Base-by-base conservation (phyloP, 2,797 vertebrate genomes). In the Masticophis lateralis region DNA sequence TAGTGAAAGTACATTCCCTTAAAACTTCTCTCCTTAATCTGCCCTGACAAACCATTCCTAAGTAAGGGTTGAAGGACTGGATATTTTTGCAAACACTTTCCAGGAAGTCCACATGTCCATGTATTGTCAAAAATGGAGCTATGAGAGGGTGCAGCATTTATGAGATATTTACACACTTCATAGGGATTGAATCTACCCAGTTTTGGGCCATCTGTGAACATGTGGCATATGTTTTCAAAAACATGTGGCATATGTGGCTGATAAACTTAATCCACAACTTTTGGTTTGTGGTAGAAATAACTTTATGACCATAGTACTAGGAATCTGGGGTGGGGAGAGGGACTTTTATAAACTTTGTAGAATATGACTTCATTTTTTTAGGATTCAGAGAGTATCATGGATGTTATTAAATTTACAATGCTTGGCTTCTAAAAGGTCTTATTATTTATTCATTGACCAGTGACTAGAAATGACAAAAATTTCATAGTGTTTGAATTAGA, bases 101-200 rank as follows among this genome's bases (percentile, higher is more conserved):
- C 98, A 99, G 98, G 98, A 98, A 98, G 98, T 98, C 98, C 98
- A 98, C 98, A 98, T 98, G 98, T 99, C 98, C 99, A 99, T 99
- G 99, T 99, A 99, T 98, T 98, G 98, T 99, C 98, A 99, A 99
- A 99, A 99, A 99, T 98, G 98, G 98, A 98, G 98, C 98, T 98
- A 98, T 98, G 98, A 98, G 98, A 98, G 97, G 97, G 98, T 98
- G 98, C 96, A 97, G 97, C 97, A 98, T 98, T 98, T 99, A 98
- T 98, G 98, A 99, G 99, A 99, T 98, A 99, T 99, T 98, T 98
- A 99, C 99, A 98, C 98, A 98, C 98, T 98, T 98, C 97, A 97
- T 97, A 97, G 95, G 98, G 98, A 98, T 95, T 97, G 95, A 97
- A 97, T 97, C 97, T 96, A 97, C 98, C 97, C 97, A 98, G 97